phyloP scores from a whole-genome alignment of 2,888 invertebrate species.

The Bursaphelenchus okinawaensis region DNA sequence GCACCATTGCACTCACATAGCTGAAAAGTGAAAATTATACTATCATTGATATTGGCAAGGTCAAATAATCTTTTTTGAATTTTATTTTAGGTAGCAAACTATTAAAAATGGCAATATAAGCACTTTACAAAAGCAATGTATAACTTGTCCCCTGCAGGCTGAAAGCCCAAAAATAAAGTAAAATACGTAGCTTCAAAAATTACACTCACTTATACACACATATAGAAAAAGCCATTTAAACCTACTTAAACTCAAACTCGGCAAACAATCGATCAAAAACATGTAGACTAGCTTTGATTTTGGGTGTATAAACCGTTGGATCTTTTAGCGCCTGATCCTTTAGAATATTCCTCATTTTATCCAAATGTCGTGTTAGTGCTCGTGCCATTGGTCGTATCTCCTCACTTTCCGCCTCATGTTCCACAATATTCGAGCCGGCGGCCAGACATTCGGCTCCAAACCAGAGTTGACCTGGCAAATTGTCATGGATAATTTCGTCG shows the following conservation, averaged over 20 bases:
- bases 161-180: background rate
- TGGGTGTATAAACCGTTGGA: slow-evolving; percentile 60
- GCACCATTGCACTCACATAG: slow-evolving; percentile 98
- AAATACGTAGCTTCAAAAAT: background rate
- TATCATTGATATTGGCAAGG: too few relatives aligned
- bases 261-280: slow-evolving; percentile 85
- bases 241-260: slow-evolving; percentile 78
- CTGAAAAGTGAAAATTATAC: slow-evolving; percentile 61
- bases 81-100: too few relatives aligned
- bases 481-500: slow-evolving; percentile 95
- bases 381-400: slow-evolving; percentile 92
- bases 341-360: slow-evolving; percentile 80
- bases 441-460: slow-evolving; percentile 98
- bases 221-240: background rate
- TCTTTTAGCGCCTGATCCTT: slow-evolving; percentile 70
- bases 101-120: too few relatives aligned
- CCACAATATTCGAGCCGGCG: slow-evolving; percentile 95
- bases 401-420: slow-evolving; percentile 88
- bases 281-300: slow-evolving; percentile 57
- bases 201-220: background rate
- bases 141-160: too few relatives aligned
- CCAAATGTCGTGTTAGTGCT: slow-evolving; percentile 88
- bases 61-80: too few relatives aligned
- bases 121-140: too few relatives aligned
- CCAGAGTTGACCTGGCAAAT: slow-evolving; percentile 95